Percentiles rank a stretch among this genome's conserved stretches.
Evolutionary conservation across 2,888 invertebrate genomes (phyloP).

Genomic region (Erebia epiphron): DNA sequence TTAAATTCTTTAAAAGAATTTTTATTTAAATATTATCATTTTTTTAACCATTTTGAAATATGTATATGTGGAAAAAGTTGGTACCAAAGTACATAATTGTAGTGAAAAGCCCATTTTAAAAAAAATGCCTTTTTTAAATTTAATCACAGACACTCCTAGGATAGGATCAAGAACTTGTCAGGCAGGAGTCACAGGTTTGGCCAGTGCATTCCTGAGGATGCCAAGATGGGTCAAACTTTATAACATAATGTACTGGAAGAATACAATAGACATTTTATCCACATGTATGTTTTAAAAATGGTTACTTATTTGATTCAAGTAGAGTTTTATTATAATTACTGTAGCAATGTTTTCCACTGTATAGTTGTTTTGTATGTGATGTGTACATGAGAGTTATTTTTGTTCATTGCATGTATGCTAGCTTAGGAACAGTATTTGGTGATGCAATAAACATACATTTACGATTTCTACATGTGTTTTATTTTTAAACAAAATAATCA

Average conservation of each 20-base stretch:
- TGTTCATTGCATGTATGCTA: constrained; percentile 70
- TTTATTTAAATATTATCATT: constrained; percentile 2
- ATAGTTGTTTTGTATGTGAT: constrained; percentile 60
- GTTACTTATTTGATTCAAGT: constrained; percentile 9
- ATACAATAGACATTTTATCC: neutral
- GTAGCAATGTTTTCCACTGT: constrained; percentile 54
- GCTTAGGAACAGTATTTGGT: constrained; percentile 76
- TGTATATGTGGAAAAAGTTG: neutral
- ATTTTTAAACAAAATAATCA: neutral
- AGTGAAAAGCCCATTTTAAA: too few species aligned
- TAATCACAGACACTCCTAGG: too few species aligned
- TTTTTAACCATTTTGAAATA: neutral
- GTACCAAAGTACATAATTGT: neutral
- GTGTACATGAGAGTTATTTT: constrained; percentile 50
- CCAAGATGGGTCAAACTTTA: too few species aligned
- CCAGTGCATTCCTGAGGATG: too few species aligned
- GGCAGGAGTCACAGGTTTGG: too few species aligned
- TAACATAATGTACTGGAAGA: too few species aligned
- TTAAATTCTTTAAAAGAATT: constrained; percentile 16
- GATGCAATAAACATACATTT: constrained; percentile 76
- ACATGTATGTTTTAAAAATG: constrained; percentile 2
- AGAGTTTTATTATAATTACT: constrained; percentile 21
- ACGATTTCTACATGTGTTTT: constrained; percentile 35
- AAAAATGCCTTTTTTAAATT: too few species aligned
- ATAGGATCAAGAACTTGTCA: too few species aligned